Conservation (phyloP, 2,113 vertebrate genomes). For the Benitochromis conjunctus region DNA sequence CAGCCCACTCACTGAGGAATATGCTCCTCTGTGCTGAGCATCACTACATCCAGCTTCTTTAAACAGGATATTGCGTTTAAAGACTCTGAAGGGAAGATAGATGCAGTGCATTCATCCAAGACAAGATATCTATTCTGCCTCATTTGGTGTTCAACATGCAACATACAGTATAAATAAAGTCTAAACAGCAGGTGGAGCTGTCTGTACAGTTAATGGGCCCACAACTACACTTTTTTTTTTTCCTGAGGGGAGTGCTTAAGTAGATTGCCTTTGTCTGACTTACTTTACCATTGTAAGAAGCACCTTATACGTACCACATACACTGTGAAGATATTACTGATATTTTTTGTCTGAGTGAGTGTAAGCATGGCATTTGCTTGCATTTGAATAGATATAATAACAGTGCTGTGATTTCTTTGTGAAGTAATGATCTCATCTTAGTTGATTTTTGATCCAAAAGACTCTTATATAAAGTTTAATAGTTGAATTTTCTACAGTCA, state of each 20-base stretch:
- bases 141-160: constrained; percentile 27
- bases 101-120: constrained; percentile 1
- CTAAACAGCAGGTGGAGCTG: constrained; percentile 56
- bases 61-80: not conserved
- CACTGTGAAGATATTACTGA: not conserved
- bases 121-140: constrained; percentile 26
- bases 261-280: not conserved
- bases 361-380: not conserved
- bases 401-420: not conserved
- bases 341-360: not conserved
- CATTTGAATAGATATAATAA: not conserved
- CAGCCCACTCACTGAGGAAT: not conserved
- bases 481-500: not conserved
- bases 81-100: constrained; percentile 1
- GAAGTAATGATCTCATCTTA: not conserved
- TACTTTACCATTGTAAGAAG: not conserved
- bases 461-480: not conserved
- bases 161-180: constrained; percentile 18
- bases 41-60: not conserved
- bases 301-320: not conserved
- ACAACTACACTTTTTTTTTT: not conserved
- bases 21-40: not conserved
- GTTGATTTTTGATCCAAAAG: not conserved
- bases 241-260: not conserved
- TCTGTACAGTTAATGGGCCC: constrained; percentile 37